Percentiles rank a stretch among this genome's conserved stretches.
Evolutionary conservation across 1,140 invertebrate species (phyloP).

Genomic region (Drosophila sulfurigaster): DNA sequence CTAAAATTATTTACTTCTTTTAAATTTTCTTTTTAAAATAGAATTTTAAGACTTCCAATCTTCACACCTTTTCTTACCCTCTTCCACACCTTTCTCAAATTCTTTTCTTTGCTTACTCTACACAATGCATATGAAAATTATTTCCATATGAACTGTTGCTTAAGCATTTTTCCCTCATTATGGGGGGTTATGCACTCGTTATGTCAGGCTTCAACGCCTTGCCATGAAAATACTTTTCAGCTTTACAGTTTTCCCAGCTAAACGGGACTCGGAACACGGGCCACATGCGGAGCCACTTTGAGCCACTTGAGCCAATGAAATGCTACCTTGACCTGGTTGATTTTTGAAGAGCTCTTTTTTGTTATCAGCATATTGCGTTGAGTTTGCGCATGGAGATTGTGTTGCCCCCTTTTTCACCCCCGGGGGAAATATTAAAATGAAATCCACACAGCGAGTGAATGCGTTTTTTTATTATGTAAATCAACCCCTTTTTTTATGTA

Average conservation of each 20-base stretch:
- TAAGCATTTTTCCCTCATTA: constrained; percentile 5
- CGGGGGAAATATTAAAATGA: constrained; percentile 78
- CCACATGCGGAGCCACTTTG: constrained; percentile 57
- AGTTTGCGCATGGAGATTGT: constrained; percentile 59
- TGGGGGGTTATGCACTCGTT: constrained; percentile 46
- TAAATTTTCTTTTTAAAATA: neutral
- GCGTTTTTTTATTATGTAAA: constrained; percentile 70
- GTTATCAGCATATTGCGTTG: constrained; percentile 56
- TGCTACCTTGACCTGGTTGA: constrained; percentile 52
- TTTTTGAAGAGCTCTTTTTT: constrained; percentile 59
- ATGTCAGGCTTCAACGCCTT: constrained; percentile 72
- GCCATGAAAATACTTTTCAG: constrained; percentile 62
- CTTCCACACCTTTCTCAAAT: neutral
- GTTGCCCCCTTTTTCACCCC: constrained; percentile 33
- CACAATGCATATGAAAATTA: constrained; percentile 12
- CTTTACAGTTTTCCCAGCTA: constrained; percentile 26
- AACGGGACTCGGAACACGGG: neutral
- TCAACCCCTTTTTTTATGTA: constrained; percentile 74
- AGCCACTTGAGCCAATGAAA: constrained; percentile 67
- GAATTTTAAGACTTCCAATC: neutral
- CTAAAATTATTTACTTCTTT: too few relatives aligned
- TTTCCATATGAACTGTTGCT: constrained; percentile 57
- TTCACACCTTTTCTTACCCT: neutral
- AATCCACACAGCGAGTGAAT: constrained; percentile 30
- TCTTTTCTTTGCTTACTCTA: neutral